Evolutionary conservation across 2,113 vertebrate genomes (phyloP), one percentile per base, ranked within the genome.

Genomic region (Tursiops truncatus): DNA sequence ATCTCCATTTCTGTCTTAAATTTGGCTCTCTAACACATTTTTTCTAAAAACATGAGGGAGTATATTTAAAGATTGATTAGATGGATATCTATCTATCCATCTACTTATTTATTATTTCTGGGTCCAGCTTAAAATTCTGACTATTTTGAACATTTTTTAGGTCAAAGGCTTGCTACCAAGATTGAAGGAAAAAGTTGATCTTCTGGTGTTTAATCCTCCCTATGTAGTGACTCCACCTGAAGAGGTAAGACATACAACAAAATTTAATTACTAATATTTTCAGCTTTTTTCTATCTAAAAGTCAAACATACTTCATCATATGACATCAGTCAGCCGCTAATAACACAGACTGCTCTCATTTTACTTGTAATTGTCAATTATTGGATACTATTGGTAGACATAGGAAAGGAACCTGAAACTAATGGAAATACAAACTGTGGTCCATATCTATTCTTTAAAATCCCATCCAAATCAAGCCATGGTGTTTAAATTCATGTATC

Each of bases 171-270:
- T 99, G 47, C 97, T 99, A 92, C 99, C 99, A 26, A 98, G 99
- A 92, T 87, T 99, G 88, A 97, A 98, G 84, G 99, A 98, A n/a
- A 98, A 99, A 73, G 99, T 99, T 95, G 99, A 99, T 63, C 98
- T 99, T 20, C 98, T 99, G 77, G 96, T 99, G 11, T 99, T 99
- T 98, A 99, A 99, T 95, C 99, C 99, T 23, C 99, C 99, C 0
- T 99, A 99, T 2, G 99, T 99, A 36, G 99, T 99, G 95, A 99
- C 99, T 5, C 99, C 99, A 11, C 98, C 99, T 91, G 99, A 99
- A 95, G 99, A 99, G 99, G 99, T 99, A 98, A 65, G 98, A 56
- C 7, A 3, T 70, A 4, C 4, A 89, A 58, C 33, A 95, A n/a
- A 68, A 80, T 44, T 31, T 26, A 63, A 33, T 70, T 44, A n/a